Conservation (phyloP, 2,888 invertebrate species). For the Mellilla xanthometata region DNA sequence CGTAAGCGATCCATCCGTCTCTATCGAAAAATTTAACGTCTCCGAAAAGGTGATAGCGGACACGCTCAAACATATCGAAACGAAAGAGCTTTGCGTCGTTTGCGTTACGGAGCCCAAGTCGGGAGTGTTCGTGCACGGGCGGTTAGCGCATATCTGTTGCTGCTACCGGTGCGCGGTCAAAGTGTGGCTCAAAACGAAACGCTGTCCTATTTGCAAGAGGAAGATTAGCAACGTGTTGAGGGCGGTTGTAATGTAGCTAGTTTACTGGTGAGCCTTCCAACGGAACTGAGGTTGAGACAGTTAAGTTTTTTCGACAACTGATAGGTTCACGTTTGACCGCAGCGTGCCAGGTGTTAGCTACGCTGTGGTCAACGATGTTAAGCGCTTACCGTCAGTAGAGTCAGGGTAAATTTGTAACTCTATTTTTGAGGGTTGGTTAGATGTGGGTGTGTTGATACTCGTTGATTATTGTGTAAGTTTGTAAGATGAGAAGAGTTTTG, state of each 20-base stretch:
- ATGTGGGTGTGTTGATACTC: not conserved
- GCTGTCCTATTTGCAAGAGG: constrained; percentile 87
- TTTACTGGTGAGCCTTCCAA: too few species aligned
- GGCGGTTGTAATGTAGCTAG: constrained; percentile 76
- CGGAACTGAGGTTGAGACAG: too few species aligned
- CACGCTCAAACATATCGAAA: constrained; percentile 49
- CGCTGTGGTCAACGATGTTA: too few species aligned
- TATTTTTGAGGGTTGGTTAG: not conserved
- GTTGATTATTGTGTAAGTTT: not conserved
- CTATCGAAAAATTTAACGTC: constrained; percentile 46
- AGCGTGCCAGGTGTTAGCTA: too few species aligned
- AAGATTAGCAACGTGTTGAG: constrained; percentile 86
- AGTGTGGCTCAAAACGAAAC: constrained; percentile 84
- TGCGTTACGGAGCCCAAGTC: constrained; percentile 85
- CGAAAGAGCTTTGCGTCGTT: constrained; percentile 79
- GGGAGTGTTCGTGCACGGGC: constrained; percentile 86
- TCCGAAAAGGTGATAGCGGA: constrained; percentile 49
- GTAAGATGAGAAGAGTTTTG: not conserved
- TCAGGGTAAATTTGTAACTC: too few species aligned
- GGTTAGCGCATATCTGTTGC: constrained; percentile 86
- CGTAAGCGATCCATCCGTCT: constrained; percentile 67
- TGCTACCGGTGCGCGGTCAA: constrained; percentile 87
- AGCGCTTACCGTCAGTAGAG: too few species aligned
- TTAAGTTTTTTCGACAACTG: too few species aligned
- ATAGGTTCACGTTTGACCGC: too few species aligned